Percentiles rank a stretch among this genome's conserved stretches.
These are phyloP conservation scores for Bradypodion pumilum DNA, from an alignment of 2,797 vertebrate genomes.

Conservation along the genomic window DNA sequence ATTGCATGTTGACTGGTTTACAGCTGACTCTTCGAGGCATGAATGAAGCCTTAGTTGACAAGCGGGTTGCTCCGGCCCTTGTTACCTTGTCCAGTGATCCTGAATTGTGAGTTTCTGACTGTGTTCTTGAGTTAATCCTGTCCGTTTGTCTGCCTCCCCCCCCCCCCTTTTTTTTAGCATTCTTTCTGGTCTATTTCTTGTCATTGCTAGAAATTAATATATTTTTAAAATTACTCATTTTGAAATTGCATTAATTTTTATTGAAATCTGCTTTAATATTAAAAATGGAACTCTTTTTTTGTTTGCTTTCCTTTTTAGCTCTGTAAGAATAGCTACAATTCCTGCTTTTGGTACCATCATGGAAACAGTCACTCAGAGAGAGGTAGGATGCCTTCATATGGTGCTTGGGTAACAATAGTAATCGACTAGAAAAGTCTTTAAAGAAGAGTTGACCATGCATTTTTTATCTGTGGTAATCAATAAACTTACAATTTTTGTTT, in stretches of 20 bases:
- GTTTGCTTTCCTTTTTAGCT: conserved; percentile 77
- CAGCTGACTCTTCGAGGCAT: conserved; percentile 99
- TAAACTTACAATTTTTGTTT: not conserved
- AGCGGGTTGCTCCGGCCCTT: conserved; percentile 98
- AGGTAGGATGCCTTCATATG: conserved; percentile 78
- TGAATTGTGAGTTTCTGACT: conserved; percentile 97
- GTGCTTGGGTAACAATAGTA: not conserved
- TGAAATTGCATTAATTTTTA: conserved; percentile 55
- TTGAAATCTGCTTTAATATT: conserved; percentile 36
- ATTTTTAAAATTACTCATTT: conserved; percentile 73
- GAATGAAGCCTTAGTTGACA: conserved; percentile 99
- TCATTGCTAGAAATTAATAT: conserved; percentile 79
- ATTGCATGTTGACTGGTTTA: conserved; percentile 91
- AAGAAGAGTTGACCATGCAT: not conserved
- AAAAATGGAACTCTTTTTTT: conserved; percentile 44
- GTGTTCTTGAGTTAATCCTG: conserved; percentile 80
- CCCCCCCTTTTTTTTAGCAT: conserved; percentile 47
- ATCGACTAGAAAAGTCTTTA: not conserved
- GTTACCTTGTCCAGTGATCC: conserved; percentile 99
- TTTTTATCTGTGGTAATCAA: not conserved
- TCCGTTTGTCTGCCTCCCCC: conserved; percentile 29
- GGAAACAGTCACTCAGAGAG: conserved; percentile 98
- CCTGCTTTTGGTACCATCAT: conserved; percentile 99
- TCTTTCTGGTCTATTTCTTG: conserved; percentile 73
- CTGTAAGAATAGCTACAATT: conserved; percentile 98